A percentile compares a stretch with the other conserved stretches of the same genome.
Conservation (phyloP, 2,888 invertebrate genomes). For the Luperina nickerlii region DNA sequence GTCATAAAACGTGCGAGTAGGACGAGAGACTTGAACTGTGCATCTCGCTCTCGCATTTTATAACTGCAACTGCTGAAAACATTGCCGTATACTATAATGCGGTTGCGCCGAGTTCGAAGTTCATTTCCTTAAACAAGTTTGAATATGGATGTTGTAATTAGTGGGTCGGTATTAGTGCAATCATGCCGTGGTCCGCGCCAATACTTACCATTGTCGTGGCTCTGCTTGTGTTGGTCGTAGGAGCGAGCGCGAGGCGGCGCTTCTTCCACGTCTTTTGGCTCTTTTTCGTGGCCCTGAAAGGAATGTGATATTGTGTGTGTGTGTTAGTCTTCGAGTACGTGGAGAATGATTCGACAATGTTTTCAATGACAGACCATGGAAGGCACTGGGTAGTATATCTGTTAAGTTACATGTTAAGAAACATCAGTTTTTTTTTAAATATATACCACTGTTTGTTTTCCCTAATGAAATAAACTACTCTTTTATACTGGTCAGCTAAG, state of each 20-base stretch:
- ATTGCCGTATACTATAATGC: not conserved
- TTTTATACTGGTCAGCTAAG: not conserved
- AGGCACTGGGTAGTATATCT: too few relatives aligned
- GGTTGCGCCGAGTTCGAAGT: not conserved
- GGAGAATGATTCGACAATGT: not conserved
- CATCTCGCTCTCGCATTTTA: constrained; percentile 2
- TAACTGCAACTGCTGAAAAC: not conserved
- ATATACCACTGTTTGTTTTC: too few relatives aligned
- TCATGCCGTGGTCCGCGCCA: constrained; percentile 48
- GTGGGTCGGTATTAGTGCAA: constrained; percentile 59
- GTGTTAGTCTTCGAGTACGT: constrained; percentile 27
- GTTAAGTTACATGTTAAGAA: not conserved
- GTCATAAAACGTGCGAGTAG: not conserved
- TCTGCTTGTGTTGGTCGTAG: constrained; percentile 88
- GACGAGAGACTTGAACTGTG: not conserved
- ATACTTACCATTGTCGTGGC: constrained; percentile 85
- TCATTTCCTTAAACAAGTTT: constrained; percentile 32
- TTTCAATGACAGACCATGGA: not conserved
- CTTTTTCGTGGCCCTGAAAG: constrained; percentile 82
- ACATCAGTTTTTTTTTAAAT: not conserved
- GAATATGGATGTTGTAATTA: constrained; percentile 51
- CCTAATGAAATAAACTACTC: not conserved
- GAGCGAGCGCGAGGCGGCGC: constrained; percentile 86
- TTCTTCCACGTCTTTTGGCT: constrained; percentile 80
- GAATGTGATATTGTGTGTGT: not conserved